Evolutionary conservation across 1,140 invertebrate genomes (phyloP).

Genomic region (Laupala kohalensis): DNA sequence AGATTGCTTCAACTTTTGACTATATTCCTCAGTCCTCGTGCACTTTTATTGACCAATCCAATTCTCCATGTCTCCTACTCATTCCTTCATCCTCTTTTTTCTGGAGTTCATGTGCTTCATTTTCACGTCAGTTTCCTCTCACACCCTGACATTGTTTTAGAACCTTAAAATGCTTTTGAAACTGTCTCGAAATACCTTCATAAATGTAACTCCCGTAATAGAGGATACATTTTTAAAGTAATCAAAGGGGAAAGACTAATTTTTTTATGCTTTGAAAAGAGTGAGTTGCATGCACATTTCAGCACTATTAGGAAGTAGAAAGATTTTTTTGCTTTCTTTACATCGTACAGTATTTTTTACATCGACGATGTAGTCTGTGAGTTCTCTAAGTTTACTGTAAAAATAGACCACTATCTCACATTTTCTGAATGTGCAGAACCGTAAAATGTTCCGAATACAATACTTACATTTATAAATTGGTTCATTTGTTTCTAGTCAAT

Average conservation of each 20-base stretch:
- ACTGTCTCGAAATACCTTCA: neutral
- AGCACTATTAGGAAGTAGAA: too few relatives aligned
- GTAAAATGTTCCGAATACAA: too few relatives aligned
- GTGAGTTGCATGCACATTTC: too few relatives aligned
- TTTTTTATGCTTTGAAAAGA: too few relatives aligned
- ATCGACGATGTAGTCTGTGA: too few relatives aligned
- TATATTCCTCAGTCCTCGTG: neutral
- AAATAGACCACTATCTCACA: too few relatives aligned
- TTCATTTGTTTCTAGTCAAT: too few relatives aligned
- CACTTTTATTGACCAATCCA: neutral
- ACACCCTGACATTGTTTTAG: neutral
- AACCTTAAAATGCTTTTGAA: neutral
- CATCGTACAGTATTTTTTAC: too few relatives aligned
- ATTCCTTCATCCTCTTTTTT: neutral
- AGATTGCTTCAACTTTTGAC: neutral
- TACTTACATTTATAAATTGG: too few relatives aligned
- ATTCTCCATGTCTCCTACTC: neutral
- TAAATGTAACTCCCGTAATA: neutral
- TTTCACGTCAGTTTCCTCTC: neutral
- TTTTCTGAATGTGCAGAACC: too few relatives aligned
- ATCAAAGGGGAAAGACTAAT: neutral
- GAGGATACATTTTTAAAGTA: neutral
- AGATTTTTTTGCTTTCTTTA: too few relatives aligned
- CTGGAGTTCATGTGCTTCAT: neutral
- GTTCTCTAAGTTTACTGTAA: too few relatives aligned